Conservation (phyloP, 2,888 invertebrate genomes). For the Dryocosmus kuriphilus region DNA sequence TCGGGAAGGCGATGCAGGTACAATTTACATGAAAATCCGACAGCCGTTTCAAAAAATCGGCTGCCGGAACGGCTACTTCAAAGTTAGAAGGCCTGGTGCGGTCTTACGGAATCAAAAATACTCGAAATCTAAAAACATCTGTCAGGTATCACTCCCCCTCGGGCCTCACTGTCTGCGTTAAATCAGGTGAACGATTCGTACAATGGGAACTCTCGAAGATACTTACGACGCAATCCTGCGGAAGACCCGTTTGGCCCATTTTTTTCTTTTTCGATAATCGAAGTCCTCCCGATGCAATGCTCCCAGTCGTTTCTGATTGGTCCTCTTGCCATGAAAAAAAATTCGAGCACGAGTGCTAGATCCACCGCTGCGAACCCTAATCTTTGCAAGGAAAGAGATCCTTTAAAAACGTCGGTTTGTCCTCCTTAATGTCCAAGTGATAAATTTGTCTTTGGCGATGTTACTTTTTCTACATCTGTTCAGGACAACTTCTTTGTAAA, state of each 20-base stretch:
- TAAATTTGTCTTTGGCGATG: slow-evolving; percentile 27
- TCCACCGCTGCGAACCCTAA: slow-evolving; percentile 34
- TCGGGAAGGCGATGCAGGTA: slow-evolving; percentile 5
- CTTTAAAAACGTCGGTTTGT: slow-evolving; percentile 15
- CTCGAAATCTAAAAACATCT: slow-evolving; percentile 72
- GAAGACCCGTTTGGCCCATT: slow-evolving; percentile 42
- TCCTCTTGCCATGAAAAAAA: slow-evolving; percentile 20
- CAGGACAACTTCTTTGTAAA: slow-evolving; percentile 14
- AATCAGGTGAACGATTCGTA: slow-evolving; percentile 73
- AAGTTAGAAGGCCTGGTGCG: slow-evolving; percentile 66
- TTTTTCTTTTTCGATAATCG: slow-evolving; percentile 16
- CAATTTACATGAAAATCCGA: slow-evolving; percentile 53
- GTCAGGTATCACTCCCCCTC: slow-evolving; percentile 75
- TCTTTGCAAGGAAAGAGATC: slow-evolving; percentile 19
- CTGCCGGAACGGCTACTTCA: slow-evolving; percentile 65
- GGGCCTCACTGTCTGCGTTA: slow-evolving; percentile 69
- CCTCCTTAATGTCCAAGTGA: slow-evolving; percentile 39
- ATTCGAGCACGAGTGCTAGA: slow-evolving; percentile 39
- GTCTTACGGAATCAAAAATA: slow-evolving; percentile 67
- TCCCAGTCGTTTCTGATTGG: slow-evolving; percentile 31
- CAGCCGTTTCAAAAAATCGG: slow-evolving; percentile 56
- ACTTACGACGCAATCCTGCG: slow-evolving; percentile 37
- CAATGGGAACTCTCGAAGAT: slow-evolving; percentile 57
- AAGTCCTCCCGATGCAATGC: slow-evolving; percentile 40
- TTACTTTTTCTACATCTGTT: slow-evolving; percentile 30